Percentiles rank a stretch among this genome's conserved stretches.
Conservation (phyloP, 2,113 vertebrate genomes). For the Solea solea region DNA sequence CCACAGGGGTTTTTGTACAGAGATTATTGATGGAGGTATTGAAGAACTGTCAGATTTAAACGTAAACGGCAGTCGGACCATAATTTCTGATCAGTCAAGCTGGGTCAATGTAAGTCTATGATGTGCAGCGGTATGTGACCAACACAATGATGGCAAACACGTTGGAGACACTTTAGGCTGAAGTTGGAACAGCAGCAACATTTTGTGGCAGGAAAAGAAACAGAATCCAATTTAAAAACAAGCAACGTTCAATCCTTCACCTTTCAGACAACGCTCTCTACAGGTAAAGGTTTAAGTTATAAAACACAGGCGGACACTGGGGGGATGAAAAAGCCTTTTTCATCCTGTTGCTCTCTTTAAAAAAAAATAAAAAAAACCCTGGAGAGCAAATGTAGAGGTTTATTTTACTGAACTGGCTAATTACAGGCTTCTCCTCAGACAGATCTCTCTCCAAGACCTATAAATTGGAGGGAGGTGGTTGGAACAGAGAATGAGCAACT, state of each 20-base stretch:
- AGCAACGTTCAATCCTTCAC: neutral
- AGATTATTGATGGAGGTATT: constrained; percentile 60
- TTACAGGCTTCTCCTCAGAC: constrained; percentile 79
- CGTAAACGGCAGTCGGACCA: constrained; percentile 47
- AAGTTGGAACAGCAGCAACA: neutral
- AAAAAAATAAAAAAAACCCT: constrained; percentile 59
- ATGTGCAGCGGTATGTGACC: constrained; percentile 33
- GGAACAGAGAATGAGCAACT: constrained; percentile 61
- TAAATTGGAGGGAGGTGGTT: constrained; percentile 79
- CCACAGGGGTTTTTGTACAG: constrained; percentile 32
- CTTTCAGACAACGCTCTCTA: constrained; percentile 17
- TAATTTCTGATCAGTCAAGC: constrained; percentile 65
- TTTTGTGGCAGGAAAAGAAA: neutral
- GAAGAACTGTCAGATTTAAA: constrained; percentile 69
- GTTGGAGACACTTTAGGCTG: constrained; percentile 3
- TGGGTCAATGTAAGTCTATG: constrained; percentile 33
- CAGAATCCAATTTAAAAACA: constrained; percentile 3
- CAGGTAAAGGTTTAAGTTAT: constrained; percentile 24
- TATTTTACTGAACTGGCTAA: constrained; percentile 72
- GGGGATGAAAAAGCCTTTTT: constrained; percentile 47
- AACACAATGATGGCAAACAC: constrained; percentile 1
- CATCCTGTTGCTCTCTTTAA: constrained; percentile 36
- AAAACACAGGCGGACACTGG: neutral
- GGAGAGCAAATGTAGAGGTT: constrained; percentile 61
- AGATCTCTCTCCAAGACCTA: constrained; percentile 80